phyloP scores from a whole-genome alignment of 2,113 vertebrate species.

The Plecotus auritus region DNA sequence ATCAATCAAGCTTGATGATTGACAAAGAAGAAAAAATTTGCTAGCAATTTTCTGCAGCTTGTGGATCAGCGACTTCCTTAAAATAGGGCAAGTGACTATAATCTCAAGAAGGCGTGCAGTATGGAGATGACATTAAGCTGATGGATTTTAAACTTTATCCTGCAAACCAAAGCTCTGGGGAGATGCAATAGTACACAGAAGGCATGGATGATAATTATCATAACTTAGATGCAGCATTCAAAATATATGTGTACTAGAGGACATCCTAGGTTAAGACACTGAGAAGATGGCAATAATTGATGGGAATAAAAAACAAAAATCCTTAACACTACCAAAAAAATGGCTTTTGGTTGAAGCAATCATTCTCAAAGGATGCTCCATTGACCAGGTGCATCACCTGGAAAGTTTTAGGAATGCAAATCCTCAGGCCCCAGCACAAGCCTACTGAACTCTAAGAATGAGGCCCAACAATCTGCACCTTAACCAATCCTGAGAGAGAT shows the following conservation, averaged over 20 bases:
- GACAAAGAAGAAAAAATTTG: background rate
- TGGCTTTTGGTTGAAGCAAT: background rate
- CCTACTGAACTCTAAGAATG: background rate
- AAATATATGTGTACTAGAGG: background rate
- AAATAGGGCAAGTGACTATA: background rate
- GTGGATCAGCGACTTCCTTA: background rate
- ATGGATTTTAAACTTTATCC: constrained; percentile 50
- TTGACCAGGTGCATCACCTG: no score
- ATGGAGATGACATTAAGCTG: constrained; percentile 7
- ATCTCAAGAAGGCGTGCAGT: background rate
- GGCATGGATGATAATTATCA: constrained; percentile 44
- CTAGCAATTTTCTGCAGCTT: background rate
- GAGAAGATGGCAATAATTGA: background rate
- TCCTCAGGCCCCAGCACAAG: background rate
- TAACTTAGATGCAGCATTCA: constrained; percentile 50
- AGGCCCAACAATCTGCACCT: rapidly evolving
- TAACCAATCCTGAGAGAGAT: background rate
- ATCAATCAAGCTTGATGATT: background rate
- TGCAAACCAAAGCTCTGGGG: background rate
- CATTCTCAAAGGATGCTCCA: background rate
- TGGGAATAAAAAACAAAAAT: background rate
- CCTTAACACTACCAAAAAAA: background rate
- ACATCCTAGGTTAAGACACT: constrained; percentile 10
- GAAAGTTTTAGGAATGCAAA: background rate
- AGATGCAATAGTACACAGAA: constrained; percentile 19